Evolutionary conservation across 2,888 invertebrate genomes (phyloP).

Genomic region (Eurois occulta): DNA sequence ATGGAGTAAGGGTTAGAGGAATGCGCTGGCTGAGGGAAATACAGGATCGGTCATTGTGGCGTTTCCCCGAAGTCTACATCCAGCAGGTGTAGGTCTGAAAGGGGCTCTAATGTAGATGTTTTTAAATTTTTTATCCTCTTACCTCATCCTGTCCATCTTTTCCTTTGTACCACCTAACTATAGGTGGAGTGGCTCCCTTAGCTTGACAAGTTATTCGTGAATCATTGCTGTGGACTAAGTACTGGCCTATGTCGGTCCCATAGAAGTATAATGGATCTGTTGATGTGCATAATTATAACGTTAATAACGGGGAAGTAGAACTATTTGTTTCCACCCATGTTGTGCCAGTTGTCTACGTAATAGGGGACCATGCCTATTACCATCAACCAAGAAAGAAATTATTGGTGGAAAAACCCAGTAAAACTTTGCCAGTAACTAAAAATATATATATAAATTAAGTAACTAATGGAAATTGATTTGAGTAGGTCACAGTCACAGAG

Average conservation of each 20-base stretch:
- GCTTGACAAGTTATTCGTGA: slow-evolving; percentile 79
- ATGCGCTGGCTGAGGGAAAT: not conserved
- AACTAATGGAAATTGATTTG: not conserved
- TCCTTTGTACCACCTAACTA: slow-evolving; percentile 80
- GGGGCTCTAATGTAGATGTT: not conserved
- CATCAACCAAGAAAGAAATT: not conserved
- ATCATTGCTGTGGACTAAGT: slow-evolving; percentile 74
- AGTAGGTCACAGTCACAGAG: not conserved
- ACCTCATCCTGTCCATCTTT: slow-evolving; percentile 67
- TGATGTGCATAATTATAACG: slow-evolving; percentile 2
- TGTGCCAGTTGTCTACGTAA: not conserved
- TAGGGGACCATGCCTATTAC: not conserved
- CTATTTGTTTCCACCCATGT: not conserved
- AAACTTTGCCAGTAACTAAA: not conserved
- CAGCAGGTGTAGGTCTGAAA: too few relatives aligned
- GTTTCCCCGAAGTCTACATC: not conserved
- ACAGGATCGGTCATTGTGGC: not conserved
- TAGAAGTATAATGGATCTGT: slow-evolving; percentile 80
- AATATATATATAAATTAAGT: not conserved
- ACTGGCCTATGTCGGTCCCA: slow-evolving; percentile 72
- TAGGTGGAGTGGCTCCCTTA: slow-evolving; percentile 72
- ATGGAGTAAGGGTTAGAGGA: not conserved
- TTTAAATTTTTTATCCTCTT: not conserved
- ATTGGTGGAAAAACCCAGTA: not conserved
- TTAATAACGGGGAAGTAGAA: not conserved